Percentiles rank a stretch among this genome's conserved stretches.
These are phyloP conservation scores for Heteromurus nitidus DNA, from an alignment of 2,888 invertebrate species.

Conservation along the genomic window DNA sequence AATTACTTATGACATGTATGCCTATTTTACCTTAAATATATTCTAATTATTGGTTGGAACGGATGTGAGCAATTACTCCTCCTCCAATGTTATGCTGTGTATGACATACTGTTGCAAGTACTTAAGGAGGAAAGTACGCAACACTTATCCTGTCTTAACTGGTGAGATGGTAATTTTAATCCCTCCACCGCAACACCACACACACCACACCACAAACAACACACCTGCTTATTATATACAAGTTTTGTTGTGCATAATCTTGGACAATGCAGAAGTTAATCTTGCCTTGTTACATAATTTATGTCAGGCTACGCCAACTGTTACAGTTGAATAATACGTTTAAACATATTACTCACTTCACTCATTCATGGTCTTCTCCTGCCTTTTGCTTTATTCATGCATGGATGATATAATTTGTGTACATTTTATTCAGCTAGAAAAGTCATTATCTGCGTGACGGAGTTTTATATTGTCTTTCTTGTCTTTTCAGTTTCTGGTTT, in stretches of 20 bases:
- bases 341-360: background rate
- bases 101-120: no score
- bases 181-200: no score
- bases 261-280: constrained; percentile 10
- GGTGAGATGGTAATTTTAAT: no score
- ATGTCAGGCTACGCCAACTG: background rate
- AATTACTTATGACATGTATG: background rate
- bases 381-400: constrained; percentile 29
- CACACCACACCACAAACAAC: no score
- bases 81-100: no score
- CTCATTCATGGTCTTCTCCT: constrained; percentile 38
- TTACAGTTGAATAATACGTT: no score
- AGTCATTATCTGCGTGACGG: constrained; percentile 28
- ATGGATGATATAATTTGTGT: constrained; percentile 9
- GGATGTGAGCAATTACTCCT: constrained; percentile 25
- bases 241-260: constrained; percentile 22
- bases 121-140: no score
- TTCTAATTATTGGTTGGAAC: background rate
- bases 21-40: background rate
- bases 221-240: background rate
- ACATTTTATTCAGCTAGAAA: background rate
- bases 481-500: no score
- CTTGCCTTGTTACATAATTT: constrained; percentile 29
- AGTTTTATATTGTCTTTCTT: background rate
- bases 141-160: no score